Conservation (phyloP, 2,113 vertebrate species). For the Tetraodon nigroviridis region DNA sequence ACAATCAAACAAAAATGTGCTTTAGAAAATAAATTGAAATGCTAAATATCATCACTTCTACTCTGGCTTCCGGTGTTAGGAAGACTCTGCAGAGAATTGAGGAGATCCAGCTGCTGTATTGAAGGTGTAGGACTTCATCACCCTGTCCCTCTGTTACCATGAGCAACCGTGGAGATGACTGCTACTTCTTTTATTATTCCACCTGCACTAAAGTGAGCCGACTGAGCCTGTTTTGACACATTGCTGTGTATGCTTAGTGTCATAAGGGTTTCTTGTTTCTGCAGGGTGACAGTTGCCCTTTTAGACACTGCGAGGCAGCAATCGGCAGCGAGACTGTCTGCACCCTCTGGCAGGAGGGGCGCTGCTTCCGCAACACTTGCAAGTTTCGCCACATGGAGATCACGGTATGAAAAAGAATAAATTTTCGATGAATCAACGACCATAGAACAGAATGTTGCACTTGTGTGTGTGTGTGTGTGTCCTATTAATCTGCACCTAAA, state of each 20-base stretch:
- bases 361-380: constrained; percentile 88
- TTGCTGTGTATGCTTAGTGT: neutral
- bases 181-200: constrained; percentile 98
- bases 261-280: neutral
- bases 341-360: constrained; percentile 88
- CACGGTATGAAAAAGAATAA: constrained; percentile 67
- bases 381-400: constrained; percentile 97
- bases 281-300: constrained; percentile 89
- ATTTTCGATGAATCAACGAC: too few species aligned
- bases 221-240: too few species aligned
- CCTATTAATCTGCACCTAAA: too few species aligned
- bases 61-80: constrained; percentile 27
- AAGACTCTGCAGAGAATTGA: constrained; percentile 47
- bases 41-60: neutral
- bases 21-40: too few species aligned
- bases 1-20: too few species aligned
- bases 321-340: constrained; percentile 89
- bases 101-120: constrained; percentile 43
- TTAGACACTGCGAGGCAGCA: constrained; percentile 92
- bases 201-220: constrained; percentile 85
- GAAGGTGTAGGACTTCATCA: constrained; percentile 23
- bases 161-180: constrained; percentile 90
- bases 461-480: too few species aligned
- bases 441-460: too few species aligned
- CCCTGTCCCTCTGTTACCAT: constrained; percentile 63